Percentiles rank a stretch among this genome's conserved stretches.
phyloP scores from a whole-genome alignment of 1,140 invertebrate genomes.

The Ostrea denselamellosa region DNA sequence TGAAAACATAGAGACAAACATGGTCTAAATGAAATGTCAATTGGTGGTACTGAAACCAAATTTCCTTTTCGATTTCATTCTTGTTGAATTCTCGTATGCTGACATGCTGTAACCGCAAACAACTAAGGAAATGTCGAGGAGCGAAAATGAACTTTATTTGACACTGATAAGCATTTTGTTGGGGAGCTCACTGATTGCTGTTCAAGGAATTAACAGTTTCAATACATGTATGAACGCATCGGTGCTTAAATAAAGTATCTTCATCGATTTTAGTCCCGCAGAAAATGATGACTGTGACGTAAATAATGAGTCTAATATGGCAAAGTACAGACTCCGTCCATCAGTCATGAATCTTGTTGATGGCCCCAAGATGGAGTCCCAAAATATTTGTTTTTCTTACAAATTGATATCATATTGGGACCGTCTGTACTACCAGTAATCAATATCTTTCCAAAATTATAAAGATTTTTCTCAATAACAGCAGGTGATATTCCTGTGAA shows the following conservation, averaged over 20 bases:
- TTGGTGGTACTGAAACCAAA: not conserved
- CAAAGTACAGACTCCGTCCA: constrained; percentile 47
- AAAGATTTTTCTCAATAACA: too few relatives aligned
- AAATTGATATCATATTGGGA: constrained; percentile 59
- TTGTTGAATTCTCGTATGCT: not conserved
- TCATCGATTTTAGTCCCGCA: constrained; percentile 17
- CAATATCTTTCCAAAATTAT: too few relatives aligned
- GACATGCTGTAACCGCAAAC: not conserved
- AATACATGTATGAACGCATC: constrained; percentile 29
- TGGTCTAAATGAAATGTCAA: constrained; percentile 10
- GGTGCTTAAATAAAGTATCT: constrained; percentile 22
- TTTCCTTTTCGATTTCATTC: not conserved
- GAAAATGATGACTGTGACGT: constrained; percentile 41
- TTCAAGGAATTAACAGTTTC: constrained; percentile 33
- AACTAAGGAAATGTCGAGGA: not conserved
- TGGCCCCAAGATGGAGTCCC: constrained; percentile 54
- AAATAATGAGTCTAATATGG: constrained; percentile 55
- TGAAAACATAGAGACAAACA: not conserved
- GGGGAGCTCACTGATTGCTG: not conserved
- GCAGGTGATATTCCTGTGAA: too few relatives aligned
- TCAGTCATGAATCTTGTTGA: constrained; percentile 52
- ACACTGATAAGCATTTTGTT: not conserved
- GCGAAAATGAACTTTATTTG: not conserved
- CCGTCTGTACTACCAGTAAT: constrained; percentile 27
- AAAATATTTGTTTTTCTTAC: constrained; percentile 53